Base-by-base conservation (phyloP, 2,888 invertebrate species). In the Heterodera filipjevi region DNA sequence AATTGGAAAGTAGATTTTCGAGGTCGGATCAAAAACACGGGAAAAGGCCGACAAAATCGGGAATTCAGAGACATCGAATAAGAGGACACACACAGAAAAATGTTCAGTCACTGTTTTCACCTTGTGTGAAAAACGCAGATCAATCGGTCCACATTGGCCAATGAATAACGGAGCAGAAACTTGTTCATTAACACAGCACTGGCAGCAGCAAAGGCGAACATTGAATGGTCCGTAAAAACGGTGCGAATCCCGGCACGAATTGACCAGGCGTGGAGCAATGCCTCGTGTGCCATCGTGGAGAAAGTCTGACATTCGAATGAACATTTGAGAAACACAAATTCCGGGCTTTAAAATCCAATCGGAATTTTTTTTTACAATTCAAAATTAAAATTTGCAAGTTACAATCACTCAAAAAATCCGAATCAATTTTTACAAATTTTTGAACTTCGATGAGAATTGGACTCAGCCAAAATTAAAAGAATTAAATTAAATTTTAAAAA, bases 131-230 rank as follows among this genome's bases (percentile, higher is more conserved):
- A 99, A 0, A 99, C 99, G 91, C 99, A 99, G 82, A 99, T 96
- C 83, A 95, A 95, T 89, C 96, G 96, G 90, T 96, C 94, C 87
- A 95, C 94, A 89, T 95, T 94, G 71, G 94, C 93, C 81, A 99
- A 90, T 77, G 95, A 94, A 89, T 98, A 94, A 90, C 96, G 94
- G 64, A 99, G 92, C 22, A 87, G 82, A 87, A 97, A 93, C 90
- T 97, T 96, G 89, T 99, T 99, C 22, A 97, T 98, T 75, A 99
- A 92, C 59, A 98, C 95, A 46, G 99, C 97, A 86, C 96, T 96
- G 35, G 95, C 93, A 91, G 99, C 99, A 66, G 98, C 98, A 79
- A 87, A 87, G 30, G 87, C 88, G 77, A 87, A 86, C 8, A 88
- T 82, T 3, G 87, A 87, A 78, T 89, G 88, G 80, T 89, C 89